These are phyloP conservation scores for Thymelicus acteon DNA, from an alignment of 2,888 invertebrate species.

Conservation along the genomic window DNA sequence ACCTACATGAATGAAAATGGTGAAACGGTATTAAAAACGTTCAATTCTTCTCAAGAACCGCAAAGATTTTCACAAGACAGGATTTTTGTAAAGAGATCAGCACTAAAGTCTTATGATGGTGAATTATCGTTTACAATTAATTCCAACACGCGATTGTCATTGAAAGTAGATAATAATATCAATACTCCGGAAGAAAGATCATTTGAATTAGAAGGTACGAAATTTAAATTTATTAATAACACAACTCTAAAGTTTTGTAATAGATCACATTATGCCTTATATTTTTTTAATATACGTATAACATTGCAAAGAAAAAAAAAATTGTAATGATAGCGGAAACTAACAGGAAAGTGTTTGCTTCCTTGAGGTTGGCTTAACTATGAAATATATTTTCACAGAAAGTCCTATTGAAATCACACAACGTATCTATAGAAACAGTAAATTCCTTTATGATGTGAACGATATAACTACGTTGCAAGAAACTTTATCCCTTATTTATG, in stretches of 20 bases:
- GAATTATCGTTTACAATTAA: slow-evolving; percentile 60
- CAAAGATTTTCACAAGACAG: slow-evolving; percentile 47
- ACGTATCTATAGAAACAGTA: neutral
- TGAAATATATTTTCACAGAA: slow-evolving; percentile 5
- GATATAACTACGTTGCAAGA: slow-evolving; percentile 36
- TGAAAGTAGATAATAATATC: slow-evolving; percentile 50
- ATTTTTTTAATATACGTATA: too few species aligned
- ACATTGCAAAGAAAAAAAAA: too few species aligned
- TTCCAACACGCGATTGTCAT: slow-evolving; percentile 53
- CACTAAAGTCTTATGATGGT: slow-evolving; percentile 49
- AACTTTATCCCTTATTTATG: slow-evolving; percentile 42
- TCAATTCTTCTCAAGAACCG: slow-evolving; percentile 48
- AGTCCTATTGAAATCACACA: neutral
- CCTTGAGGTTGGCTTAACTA: too few species aligned
- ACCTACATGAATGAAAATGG: slow-evolving; percentile 56
- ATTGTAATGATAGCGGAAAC: too few species aligned
- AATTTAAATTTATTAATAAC: too few species aligned
- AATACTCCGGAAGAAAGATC: slow-evolving; percentile 4
- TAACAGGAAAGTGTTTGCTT: too few species aligned
- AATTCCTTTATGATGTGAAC: neutral
- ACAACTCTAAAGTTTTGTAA: too few species aligned
- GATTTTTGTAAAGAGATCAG: slow-evolving; percentile 53
- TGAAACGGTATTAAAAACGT: slow-evolving; percentile 56
- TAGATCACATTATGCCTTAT: too few species aligned
- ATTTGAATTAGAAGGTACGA: neutral